Evolutionary conservation across 2,797 vertebrate genomes (phyloP).

Genomic region (Orestias chungarensis): DNA sequence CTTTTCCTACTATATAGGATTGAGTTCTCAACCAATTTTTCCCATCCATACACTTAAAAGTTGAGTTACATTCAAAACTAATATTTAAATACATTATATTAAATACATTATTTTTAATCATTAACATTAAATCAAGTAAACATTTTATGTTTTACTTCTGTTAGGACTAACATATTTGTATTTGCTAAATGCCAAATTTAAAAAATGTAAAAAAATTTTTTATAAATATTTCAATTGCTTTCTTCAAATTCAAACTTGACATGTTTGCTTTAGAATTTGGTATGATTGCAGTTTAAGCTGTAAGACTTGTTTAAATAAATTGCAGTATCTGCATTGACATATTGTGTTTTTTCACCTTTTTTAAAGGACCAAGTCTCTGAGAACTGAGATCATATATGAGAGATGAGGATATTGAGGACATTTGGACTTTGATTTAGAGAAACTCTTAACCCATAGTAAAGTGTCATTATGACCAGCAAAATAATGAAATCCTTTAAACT

Average conservation of each 20-base stretch:
- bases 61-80: not conserved
- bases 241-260: too few species aligned
- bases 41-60: not conserved
- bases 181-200: not conserved
- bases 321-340: slow-evolving; percentile 2
- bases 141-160: not conserved
- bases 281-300: too few species aligned
- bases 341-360: slow-evolving; percentile 32
- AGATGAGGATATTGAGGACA: slow-evolving; percentile 56
- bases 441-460: slow-evolving; percentile 28
- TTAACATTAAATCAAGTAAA: not conserved
- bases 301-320: not conserved
- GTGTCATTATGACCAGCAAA: slow-evolving; percentile 12
- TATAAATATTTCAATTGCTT: too few species aligned
- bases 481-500: slow-evolving; percentile 16
- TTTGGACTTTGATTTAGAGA: slow-evolving; percentile 29
- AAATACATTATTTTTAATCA: not conserved
- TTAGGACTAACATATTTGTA: not conserved
- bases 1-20: not conserved
- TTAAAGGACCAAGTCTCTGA: slow-evolving; percentile 46
- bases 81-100: not conserved
- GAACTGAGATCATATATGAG: slow-evolving; percentile 47
- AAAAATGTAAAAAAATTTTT: too few species aligned
- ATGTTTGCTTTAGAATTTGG: too few species aligned
- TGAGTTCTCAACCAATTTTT: not conserved